phyloP scores from a whole-genome alignment of 2,113 vertebrate genomes.

The Eidolon helvum region DNA sequence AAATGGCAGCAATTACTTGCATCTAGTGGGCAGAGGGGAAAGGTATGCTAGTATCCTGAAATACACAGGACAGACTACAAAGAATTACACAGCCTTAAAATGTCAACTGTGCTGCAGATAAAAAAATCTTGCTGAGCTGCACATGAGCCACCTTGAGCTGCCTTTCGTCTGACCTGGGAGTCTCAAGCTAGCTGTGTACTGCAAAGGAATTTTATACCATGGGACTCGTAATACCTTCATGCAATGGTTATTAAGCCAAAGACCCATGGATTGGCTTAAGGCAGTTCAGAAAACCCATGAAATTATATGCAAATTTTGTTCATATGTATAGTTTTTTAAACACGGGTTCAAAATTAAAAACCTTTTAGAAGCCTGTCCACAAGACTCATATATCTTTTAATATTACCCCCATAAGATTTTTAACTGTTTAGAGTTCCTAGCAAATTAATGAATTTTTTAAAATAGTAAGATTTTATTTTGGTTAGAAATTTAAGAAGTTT shows the following conservation, averaged over 20 bases:
- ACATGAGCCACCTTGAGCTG: background rate
- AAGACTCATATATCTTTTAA: background rate
- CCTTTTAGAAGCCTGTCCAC: background rate
- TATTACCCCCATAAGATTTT: background rate
- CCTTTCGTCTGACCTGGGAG: constrained; percentile 2
- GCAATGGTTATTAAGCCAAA: constrained; percentile 47
- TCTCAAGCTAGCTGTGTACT: background rate
- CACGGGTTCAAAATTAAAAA: constrained; percentile 7
- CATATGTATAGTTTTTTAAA: constrained; percentile 44
- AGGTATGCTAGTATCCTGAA: background rate
- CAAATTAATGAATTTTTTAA: background rate
- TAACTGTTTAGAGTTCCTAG: background rate
- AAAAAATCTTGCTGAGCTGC: background rate
- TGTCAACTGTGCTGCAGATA: background rate
- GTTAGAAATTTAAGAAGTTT: background rate
- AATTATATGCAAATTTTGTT: constrained; percentile 71
- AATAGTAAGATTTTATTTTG: background rate
- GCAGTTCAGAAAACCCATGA: constrained; percentile 49
- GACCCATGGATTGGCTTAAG: constrained; percentile 40
- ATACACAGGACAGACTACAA: background rate
- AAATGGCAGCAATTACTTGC: background rate
- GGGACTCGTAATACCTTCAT: background rate
- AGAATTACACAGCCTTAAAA: background rate
- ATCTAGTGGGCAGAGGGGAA: background rate
- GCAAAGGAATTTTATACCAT: constrained; percentile 23